Conservation (phyloP, 2,888 invertebrate genomes). For the Leptothorax acervorum region DNA sequence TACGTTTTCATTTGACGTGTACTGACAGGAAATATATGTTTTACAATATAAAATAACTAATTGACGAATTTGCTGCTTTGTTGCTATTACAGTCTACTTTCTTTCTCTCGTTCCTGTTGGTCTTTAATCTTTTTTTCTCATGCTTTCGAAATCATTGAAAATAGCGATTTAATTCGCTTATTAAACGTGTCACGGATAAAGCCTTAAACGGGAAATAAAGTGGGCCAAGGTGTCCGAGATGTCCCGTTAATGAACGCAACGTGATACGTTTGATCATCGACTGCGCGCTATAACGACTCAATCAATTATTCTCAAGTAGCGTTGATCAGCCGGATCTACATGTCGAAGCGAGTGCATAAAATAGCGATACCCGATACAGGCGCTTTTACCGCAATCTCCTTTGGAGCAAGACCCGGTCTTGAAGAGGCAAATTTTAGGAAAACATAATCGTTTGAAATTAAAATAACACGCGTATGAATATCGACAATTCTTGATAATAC, state of each 20-base stretch:
- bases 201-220: conserved; percentile 23
- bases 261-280: conserved; percentile 69
- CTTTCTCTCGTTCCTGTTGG: background rate
- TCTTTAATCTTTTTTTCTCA: background rate
- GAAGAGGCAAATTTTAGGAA: background rate
- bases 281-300: conserved; percentile 68
- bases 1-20: background rate
- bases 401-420: background rate
- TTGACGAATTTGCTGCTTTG: background rate
- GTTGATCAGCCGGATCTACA: conserved; percentile 64
- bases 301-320: conserved; percentile 75
- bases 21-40: background rate
- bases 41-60: background rate
- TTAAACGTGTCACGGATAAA: conserved; percentile 21
- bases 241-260: conserved; percentile 66
- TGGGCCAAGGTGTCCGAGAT: conserved; percentile 43
- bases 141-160: background rate
- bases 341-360: conserved; percentile 51
- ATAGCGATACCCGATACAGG: background rate
- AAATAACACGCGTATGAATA: background rate
- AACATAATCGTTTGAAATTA: conserved; percentile 2
- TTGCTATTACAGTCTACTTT: background rate
- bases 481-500: background rate
- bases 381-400: background rate
- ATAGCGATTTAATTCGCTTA: background rate